Evolutionary conservation across 2,797 vertebrate genomes (phyloP).

Genomic region (Gorsachius magnificus): DNA sequence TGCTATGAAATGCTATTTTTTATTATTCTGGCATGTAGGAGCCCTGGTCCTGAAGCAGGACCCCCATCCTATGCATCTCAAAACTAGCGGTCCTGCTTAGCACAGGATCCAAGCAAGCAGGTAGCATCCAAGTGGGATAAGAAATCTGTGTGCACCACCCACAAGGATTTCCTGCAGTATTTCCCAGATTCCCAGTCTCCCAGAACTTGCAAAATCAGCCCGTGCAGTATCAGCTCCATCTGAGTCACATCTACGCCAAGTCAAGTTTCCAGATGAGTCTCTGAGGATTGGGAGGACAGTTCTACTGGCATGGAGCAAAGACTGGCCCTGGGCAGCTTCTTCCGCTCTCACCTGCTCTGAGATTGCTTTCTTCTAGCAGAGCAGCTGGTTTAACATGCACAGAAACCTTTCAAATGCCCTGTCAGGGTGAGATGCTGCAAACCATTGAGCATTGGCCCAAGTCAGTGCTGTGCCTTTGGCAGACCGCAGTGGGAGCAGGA

Average conservation of each 20-base stretch:
- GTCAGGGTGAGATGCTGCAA: neutral
- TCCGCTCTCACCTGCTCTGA: neutral
- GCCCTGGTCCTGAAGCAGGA: neutral
- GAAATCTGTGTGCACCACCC: neutral
- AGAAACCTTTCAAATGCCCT: neutral
- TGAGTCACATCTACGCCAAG: neutral
- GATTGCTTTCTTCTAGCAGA: neutral
- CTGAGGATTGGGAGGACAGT: accelerated
- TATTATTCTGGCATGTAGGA: neutral
- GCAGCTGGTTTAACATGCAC: neutral
- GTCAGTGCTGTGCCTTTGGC: neutral
- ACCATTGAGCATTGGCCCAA: neutral
- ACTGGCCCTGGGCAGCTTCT: neutral
- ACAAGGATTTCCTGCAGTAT: neutral
- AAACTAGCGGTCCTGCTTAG: neutral
- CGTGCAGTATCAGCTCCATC: neutral
- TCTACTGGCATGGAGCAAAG: neutral
- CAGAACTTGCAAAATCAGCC: neutral
- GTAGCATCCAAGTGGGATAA: neutral
- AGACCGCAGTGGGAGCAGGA: neutral
- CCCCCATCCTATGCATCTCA: neutral
- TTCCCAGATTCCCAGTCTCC: neutral
- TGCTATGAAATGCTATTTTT: neutral
- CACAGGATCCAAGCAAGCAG: neutral
- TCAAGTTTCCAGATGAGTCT: neutral